Conservation (phyloP, 2,113 vertebrate genomes). For the Scytalopus superciliaris region DNA sequence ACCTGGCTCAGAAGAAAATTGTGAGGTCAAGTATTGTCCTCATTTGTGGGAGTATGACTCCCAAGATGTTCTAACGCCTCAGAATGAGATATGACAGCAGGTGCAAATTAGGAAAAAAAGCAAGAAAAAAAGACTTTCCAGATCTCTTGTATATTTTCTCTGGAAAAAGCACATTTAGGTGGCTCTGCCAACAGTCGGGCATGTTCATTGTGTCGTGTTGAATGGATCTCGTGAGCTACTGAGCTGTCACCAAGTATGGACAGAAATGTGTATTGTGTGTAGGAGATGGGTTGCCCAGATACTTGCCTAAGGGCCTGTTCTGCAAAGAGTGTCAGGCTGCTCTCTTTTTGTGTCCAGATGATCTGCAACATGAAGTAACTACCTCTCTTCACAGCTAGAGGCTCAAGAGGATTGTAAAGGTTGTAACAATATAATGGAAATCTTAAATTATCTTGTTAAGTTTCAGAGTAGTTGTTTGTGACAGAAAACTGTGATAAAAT, state of each 20-base stretch:
- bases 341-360: background rate
- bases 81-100: background rate
- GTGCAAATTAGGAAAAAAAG: background rate
- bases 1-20: background rate
- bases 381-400: background rate
- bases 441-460: background rate
- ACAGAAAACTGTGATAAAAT: background rate
- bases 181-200: background rate
- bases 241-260: background rate
- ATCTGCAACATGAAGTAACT: background rate
- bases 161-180: background rate
- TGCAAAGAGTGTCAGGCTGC: background rate
- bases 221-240: fast-evolving
- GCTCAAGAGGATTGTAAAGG: background rate
- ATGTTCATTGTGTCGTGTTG: fast-evolving
- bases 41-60: background rate
- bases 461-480: background rate
- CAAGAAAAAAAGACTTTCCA: background rate
- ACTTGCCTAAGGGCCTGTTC: background rate
- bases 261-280: background rate
- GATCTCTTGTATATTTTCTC: background rate
- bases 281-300: background rate
- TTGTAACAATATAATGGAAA: background rate
- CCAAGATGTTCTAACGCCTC: background rate
- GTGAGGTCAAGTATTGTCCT: background rate